These are phyloP conservation scores for Drosophila paulistorum DNA, from an alignment of 1,140 invertebrate genomes.

Conservation along the genomic window DNA sequence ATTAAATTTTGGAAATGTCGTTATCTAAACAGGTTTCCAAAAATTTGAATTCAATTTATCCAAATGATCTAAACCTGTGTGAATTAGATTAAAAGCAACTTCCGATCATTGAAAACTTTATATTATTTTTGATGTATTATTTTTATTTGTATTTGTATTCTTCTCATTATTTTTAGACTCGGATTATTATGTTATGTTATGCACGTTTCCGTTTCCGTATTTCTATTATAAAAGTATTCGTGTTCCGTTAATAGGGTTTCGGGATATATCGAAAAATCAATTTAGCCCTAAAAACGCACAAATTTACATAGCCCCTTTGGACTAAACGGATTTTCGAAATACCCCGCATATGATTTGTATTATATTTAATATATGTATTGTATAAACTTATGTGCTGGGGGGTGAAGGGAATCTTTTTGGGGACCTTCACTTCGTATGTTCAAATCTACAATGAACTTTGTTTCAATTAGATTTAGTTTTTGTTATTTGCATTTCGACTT, in stretches of 20 bases:
- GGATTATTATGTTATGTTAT: slow-evolving; percentile 9
- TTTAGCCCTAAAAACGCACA: slow-evolving; percentile 9
- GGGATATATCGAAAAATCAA: slow-evolving; percentile 10
- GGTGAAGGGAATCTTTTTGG: background rate
- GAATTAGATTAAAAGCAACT: background rate
- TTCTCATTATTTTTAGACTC: slow-evolving; percentile 2
- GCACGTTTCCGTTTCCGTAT: slow-evolving; percentile 3
- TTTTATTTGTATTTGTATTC: slow-evolving; percentile 13
- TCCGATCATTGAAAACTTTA: background rate
- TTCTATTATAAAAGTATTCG: slow-evolving; percentile 13
- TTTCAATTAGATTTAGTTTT: slow-evolving; percentile 18
- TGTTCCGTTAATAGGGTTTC: slow-evolving; percentile 6
- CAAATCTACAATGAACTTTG: slow-evolving; percentile 78
- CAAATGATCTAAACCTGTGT: no score
- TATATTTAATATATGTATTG: slow-evolving; percentile 58
- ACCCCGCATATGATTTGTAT: slow-evolving; percentile 58
- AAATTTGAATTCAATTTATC: no score
- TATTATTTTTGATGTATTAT: slow-evolving; percentile 7
- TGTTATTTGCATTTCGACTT: slow-evolving; percentile 5
- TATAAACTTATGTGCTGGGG: slow-evolving; percentile 79
- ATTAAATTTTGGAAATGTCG: no score
- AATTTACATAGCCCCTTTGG: slow-evolving; percentile 11
- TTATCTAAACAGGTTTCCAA: no score
- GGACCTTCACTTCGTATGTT: slow-evolving; percentile 54
- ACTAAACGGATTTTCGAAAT: slow-evolving; percentile 60